Base-by-base conservation (phyloP, 2,888 invertebrate genomes). In the Opisthograptis luteolata region DNA sequence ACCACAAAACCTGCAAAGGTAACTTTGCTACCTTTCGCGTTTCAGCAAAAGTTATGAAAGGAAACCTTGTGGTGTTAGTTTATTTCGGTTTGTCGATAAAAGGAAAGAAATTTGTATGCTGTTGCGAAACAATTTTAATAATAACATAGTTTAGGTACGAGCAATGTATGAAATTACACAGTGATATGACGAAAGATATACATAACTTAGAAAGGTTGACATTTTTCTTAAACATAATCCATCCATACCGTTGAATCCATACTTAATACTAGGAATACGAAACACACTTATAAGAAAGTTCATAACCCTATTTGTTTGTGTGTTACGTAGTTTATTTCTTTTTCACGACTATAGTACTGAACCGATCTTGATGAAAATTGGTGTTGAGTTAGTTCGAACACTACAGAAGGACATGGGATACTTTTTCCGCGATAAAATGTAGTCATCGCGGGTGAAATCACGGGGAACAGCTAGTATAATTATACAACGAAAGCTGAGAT, bases 121-220 rank as follows among this genome's bases (percentile, higher is more conserved):
- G 15, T 41, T 45, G 30, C 22, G 35, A 41, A 45, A 47, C 31
- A 37, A 51, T 51, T 51, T 44, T 48, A 37, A 37, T 52, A 42
- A 55, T 55, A 39, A 37, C 42, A 48, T 51, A 44, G 35, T 42
- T 55, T 34, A 40, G 9, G 24, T 20, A 22, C 28, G 14, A 17
- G 5, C 8, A 25, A 39, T 10, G 9, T 4, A 12, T 14, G 2
- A 10, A 32, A 37, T 15, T 24, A 31, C 9, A 20, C 4, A 12
- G 19, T 19, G 14, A 13, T 27, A 34, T 27, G 34, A 24, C 8
- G 19, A 17, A 28, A 22, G 22, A 47, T 31, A 45, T 25, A 17
- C 32, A 14, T 13, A 20, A 20, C 20, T 6, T 1, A 20, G 20
- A 5, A 5, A 22, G 8, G 22, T 8, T 22, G 6, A 22, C 3